Evolutionary conservation across 2,888 invertebrate species (phyloP), one percentile per base, ranked within the genome.

Genomic region (Blomia tropicalis): DNA sequence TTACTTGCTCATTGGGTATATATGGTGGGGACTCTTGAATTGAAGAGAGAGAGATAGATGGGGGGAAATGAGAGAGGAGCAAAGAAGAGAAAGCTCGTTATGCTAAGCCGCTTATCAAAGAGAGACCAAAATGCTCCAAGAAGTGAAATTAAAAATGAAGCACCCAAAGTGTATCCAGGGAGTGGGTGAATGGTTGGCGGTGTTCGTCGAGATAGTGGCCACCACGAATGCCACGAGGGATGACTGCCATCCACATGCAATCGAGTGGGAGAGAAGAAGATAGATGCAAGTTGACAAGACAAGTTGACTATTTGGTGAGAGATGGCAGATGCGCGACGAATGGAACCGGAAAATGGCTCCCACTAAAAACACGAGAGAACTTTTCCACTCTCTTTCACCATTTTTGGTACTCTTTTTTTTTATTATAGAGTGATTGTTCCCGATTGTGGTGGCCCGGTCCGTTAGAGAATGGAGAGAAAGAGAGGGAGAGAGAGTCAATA

Each of bases 61-160:
- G n/a, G n/a, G n/a, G n/a, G n/a, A n/a, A n/a, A n/a, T n/a, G 43
- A 58, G 63, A 65, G 63, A 65, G 66, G 59, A 62, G 58, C 62
- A 63, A 63, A 61, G 59, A 59, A 56, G 32, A 43, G 23, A 43
- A 43, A 36, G 59, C 36, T 59, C 36, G 63, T 63, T 56, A 19
- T 54, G 62, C 47, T 63, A 63, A 63, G 63, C 63, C 63, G 63
- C 63, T 63, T 63, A 63, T 63, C 63, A 61, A n/a, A 60, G 32
- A 58, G 62, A 43, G 58, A 31, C 58, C 62, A 58, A 58, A 58
- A 58, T 51, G 30, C 31, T 43, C 29, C 43, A 41, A 43, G 43
- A 58, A 62, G 25, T 54, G 11, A 47, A 47, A 47, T 47, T 47
- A 47, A 47, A 47, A 47, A 47, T 47, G 51, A 47, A 47, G 51